Evolutionary conservation across 2,888 invertebrate species (phyloP), one percentile per base, ranked within the genome.

Genomic region (Agrotis ipsilon): DNA sequence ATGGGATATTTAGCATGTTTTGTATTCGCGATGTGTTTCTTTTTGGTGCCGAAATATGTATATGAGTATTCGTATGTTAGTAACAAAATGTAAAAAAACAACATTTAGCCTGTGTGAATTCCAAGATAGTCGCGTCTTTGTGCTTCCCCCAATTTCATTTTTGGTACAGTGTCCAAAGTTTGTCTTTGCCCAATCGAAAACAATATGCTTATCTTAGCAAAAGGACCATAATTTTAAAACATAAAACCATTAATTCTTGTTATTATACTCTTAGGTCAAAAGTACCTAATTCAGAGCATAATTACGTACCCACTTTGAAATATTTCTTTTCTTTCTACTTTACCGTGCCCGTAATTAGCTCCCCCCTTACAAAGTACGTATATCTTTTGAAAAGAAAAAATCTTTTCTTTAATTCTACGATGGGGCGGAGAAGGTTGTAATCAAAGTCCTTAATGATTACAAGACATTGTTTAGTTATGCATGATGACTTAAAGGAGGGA

Each of bases 251-350:
- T 84, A 51, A 75, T 75, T 79, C 66, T 67, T 68, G 58, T 75
- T 84, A 78, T 82, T 80, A 80, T 78, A 72, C 81, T 79, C 68
- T 80, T 73, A 72, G 60, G 77, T 78, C 67, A 75, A 83, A 85
- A 86, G 86, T 86, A 87, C 84, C 82, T 83, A 86, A 70, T 84
- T 86, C 82, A 72, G 72, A 72, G 83, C 84, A 83, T 89, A 90
- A 91, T 91, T 90, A 89, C 87, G 86, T 61, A 67, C 63, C 78
- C 84, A 82, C 86, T 85, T 84, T 83, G 87, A 85, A 88, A 87
- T 85, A 87, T 89, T 89, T 88, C 90, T 86, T 90, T 89, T 85
- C 86, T 86, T 86, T 80, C 75, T 68, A 84, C 81, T 87, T 90
- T 88, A 87, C 86, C 84, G 86, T 71, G 72, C 59, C 63, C 73